Percentiles rank a stretch among this genome's conserved stretches.
phyloP scores from a whole-genome alignment of 2,113 vertebrate species.

The Picathartes gymnocephalus region DNA sequence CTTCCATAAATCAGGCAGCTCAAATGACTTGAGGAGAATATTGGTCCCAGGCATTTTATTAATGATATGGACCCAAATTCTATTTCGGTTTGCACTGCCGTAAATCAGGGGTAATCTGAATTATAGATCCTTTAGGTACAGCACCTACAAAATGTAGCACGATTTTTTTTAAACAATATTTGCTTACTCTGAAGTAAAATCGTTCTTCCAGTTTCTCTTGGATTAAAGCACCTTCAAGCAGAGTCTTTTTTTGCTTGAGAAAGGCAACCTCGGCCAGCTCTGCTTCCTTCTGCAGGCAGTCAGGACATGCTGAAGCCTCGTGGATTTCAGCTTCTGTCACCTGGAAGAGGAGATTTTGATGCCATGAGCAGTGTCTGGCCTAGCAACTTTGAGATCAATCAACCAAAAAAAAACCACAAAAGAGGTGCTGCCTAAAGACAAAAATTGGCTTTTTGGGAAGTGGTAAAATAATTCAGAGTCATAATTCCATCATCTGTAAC shows the following conservation, averaged over 20 bases:
- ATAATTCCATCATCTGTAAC: background rate
- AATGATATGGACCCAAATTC: background rate
- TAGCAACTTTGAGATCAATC: background rate
- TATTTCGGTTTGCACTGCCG: background rate
- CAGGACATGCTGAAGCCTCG: conserved; percentile 35
- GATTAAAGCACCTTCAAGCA: conserved; percentile 61
- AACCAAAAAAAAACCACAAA: background rate
- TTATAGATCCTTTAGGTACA: background rate
- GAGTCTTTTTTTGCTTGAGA: conserved; percentile 68
- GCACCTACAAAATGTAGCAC: background rate
- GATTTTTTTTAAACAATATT: background rate
- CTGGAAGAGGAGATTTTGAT: conserved; percentile 33
- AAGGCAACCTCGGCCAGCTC: conserved; percentile 70
- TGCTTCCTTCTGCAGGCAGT: conserved; percentile 58
- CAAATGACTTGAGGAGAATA: background rate
- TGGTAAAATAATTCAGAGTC: background rate
- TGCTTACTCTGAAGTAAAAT: conserved; percentile 51
- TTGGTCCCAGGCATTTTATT: background rate
- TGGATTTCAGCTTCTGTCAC: conserved; percentile 59
- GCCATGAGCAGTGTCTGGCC: background rate
- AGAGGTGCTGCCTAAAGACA: background rate
- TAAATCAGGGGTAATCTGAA: background rate
- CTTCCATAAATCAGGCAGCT: background rate
- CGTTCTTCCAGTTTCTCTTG: conserved; percentile 68
- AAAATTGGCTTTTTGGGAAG: background rate